Evolutionary conservation across 2,113 vertebrate species (phyloP).

Genomic region (Datnioides undecimradiatus): DNA sequence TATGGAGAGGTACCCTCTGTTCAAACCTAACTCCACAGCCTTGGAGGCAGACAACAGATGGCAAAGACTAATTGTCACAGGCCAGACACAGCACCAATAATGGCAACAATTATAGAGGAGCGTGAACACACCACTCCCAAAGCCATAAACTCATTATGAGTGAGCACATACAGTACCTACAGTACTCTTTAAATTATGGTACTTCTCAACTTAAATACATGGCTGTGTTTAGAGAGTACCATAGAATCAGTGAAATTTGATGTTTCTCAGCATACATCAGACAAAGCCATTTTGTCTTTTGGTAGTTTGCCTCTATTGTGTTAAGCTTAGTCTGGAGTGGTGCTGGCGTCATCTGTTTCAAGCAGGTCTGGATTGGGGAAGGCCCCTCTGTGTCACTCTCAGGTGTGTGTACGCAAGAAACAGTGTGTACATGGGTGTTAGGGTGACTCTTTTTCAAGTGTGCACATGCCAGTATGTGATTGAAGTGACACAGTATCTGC

Average conservation of each 20-base stretch:
- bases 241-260: background rate
- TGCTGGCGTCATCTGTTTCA: conserved; percentile 55
- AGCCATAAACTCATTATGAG: conserved; percentile 4
- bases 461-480: conserved; percentile 11
- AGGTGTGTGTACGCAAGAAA: conserved; percentile 42
- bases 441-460: conserved; percentile 5
- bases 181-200: background rate
- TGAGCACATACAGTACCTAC: background rate
- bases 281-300: background rate
- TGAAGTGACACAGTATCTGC: conserved; percentile 37
- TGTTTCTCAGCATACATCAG: background rate
- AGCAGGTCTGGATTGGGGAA: conserved; percentile 43
- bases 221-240: background rate
- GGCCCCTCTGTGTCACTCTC: conserved; percentile 56
- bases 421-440: background rate
- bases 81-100: conserved; percentile 40
- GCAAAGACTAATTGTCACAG: conserved; percentile 50
- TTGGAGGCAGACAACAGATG: conserved; percentile 63
- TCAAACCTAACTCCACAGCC: conserved; percentile 8
- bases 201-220: background rate
- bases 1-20: conserved; percentile 25
- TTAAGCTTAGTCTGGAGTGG: conserved; percentile 24
- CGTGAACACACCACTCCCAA: conserved; percentile 39
- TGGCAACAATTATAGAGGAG: conserved; percentile 45
- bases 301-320: background rate